A percentile compares a stretch with the other conserved stretches of the same genome.
phyloP scores from a whole-genome alignment of 2,888 invertebrate species.

The Tuberolachnus salignus region DNA sequence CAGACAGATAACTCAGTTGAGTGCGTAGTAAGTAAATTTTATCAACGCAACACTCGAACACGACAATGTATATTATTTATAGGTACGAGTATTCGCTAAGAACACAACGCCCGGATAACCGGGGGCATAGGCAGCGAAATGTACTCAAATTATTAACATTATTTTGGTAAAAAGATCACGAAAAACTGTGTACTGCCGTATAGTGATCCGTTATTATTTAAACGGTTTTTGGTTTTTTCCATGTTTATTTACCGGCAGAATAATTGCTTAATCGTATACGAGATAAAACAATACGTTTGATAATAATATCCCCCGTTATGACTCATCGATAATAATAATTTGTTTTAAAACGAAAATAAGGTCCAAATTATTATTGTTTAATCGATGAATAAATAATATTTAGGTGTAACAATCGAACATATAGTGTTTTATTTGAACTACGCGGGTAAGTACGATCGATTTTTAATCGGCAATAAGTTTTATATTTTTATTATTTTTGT shows the following conservation, averaged over 20 bases:
- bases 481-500: no score
- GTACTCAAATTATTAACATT: neutral
- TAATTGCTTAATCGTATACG: neutral
- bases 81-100: neutral
- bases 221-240: neutral
- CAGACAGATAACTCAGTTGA: conserved; percentile 18
- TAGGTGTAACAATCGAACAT: no score
- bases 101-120: conserved; percentile 29
- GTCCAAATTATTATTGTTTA: no score
- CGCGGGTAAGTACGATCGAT: no score
- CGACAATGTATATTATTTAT: neutral
- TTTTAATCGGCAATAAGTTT: no score
- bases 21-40: conserved; percentile 48
- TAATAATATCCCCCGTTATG: neutral
- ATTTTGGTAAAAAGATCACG: neutral
- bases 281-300: neutral
- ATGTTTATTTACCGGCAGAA: neutral
- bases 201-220: neutral
- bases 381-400: no score
- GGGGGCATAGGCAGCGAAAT: conserved; percentile 39
- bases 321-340: neutral
- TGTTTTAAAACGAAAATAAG: no score
- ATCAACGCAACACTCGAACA: conserved; percentile 13
- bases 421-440: no score
- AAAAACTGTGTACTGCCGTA: neutral